A percentile compares a stretch with the other conserved stretches of the same genome.
These are phyloP conservation scores for Drosophila bocqueti DNA, from an alignment of 1,140 invertebrate species.

Conservation along the genomic window DNA sequence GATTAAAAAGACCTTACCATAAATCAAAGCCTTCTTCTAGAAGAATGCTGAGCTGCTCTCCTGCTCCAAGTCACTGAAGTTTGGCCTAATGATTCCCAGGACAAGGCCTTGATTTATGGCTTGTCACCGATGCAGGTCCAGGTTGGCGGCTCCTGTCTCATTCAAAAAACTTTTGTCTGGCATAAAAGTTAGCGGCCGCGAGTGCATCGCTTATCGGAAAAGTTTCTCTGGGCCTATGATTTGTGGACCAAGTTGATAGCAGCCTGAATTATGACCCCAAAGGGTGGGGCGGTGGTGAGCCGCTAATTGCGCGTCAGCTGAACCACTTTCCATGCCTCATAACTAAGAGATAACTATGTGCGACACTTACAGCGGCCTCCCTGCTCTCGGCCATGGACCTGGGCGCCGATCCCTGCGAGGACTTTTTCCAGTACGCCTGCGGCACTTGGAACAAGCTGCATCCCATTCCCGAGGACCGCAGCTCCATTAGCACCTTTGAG, in stretches of 20 bases:
- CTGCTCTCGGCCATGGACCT: conserved; percentile 94
- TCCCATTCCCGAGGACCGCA: conserved; percentile 94
- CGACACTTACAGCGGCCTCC: conserved; percentile 89
- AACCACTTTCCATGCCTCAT: conserved; percentile 24
- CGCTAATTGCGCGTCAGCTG: conserved; percentile 42
- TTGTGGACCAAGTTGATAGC: conserved; percentile 43
- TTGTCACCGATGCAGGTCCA: conserved; percentile 30
- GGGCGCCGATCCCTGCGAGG: conserved; percentile 91
- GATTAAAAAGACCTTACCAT: neutral
- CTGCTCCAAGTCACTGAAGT: neutral
- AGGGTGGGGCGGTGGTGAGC: neutral
- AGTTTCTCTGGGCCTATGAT: conserved; percentile 28
- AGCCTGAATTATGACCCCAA: conserved; percentile 27
- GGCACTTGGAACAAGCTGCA: conserved; percentile 96
- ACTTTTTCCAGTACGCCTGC: conserved; percentile 96
- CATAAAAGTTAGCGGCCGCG: conserved; percentile 17
- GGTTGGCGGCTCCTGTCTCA: neutral
- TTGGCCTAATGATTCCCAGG: neutral
- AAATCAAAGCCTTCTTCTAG: conserved; percentile 16
- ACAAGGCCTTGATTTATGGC: conserved; percentile 24
- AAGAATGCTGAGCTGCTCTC: neutral
- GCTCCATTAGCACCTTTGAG: conserved; percentile 95
- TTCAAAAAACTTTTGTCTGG: conserved; percentile 18
- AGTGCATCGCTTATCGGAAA: conserved; percentile 39
- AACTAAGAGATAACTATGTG: neutral